phyloP scores from a whole-genome alignment of 2,888 invertebrate species.

The Lymantria monacha region DNA sequence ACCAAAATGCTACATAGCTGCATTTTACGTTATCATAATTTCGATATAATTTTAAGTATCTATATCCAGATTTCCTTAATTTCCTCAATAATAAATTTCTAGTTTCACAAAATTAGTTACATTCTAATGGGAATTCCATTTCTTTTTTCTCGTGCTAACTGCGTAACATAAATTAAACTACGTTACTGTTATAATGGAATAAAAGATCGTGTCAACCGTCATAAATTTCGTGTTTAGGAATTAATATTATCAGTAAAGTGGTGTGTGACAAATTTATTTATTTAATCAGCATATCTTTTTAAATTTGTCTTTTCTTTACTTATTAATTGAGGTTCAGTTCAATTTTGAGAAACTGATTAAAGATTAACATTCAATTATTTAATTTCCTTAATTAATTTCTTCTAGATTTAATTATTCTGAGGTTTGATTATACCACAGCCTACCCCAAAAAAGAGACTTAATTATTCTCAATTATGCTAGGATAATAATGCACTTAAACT shows the following conservation, averaged over 20 bases:
- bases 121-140: neutral
- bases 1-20: too few relatives aligned
- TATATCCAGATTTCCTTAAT: neutral
- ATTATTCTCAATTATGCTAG: too few relatives aligned
- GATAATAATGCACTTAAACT: too few relatives aligned
- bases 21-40: too few relatives aligned
- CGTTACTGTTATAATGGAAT: neutral
- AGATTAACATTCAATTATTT: too few relatives aligned
- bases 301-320: neutral
- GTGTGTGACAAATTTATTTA: neutral
- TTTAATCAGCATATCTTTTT: neutral
- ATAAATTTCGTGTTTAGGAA: neutral
- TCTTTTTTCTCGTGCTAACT: neutral
- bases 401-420: too few relatives aligned
- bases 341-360: too few relatives aligned
- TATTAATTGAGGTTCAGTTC: neutral
- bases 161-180: neutral
- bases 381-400: too few relatives aligned
- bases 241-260: neutral
- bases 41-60: too few relatives aligned
- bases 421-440: too few relatives aligned
- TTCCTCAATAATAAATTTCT: neutral
- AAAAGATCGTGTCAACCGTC: neutral
- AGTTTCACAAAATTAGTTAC: neutral
- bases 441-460: too few relatives aligned